These are phyloP conservation scores for Pelobates fuscus DNA, from an alignment of 2,113 vertebrate species.

Conservation along the genomic window DNA sequence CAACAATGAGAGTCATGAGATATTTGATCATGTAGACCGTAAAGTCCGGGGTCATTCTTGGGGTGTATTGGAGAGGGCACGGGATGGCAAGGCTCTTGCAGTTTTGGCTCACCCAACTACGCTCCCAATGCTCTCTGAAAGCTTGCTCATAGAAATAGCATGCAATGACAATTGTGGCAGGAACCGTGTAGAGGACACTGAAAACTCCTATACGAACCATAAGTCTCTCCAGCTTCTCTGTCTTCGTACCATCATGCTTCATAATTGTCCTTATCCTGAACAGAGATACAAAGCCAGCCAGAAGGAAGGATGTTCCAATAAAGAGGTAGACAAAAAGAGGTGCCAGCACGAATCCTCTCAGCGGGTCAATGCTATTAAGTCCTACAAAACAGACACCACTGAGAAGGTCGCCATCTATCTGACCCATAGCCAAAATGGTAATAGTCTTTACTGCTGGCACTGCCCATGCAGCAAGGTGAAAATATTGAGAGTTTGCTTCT, in stretches of 20 bases:
- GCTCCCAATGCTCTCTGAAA: constrained; percentile 93
- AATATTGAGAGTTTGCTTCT: constrained; percentile 96
- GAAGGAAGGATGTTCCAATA: constrained; percentile 92
- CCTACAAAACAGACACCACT: constrained; percentile 95
- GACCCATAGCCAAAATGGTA: constrained; percentile 94
- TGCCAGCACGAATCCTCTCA: constrained; percentile 91
- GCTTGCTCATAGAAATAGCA: constrained; percentile 98
- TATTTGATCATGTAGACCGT: constrained; percentile 99
- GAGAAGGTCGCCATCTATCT: constrained; percentile 92
- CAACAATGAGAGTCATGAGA: constrained; percentile 98
- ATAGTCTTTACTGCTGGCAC: constrained; percentile 95
- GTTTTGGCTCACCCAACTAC: constrained; percentile 90
- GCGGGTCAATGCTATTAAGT: constrained; percentile 87
- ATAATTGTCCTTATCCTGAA: constrained; percentile 98
- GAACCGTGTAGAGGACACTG: constrained; percentile 95
- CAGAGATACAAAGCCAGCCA: constrained; percentile 94
- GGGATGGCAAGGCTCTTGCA: constrained; percentile 93
- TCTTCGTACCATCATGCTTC: constrained; percentile 96
- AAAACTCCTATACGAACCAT: constrained; percentile 98
- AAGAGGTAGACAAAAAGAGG: constrained; percentile 97
- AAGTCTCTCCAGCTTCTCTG: constrained; percentile 92
- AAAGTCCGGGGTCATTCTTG: constrained; percentile 92
- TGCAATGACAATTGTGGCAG: constrained; percentile 94
- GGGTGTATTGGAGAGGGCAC: constrained; percentile 82
- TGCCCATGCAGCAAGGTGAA: constrained; percentile 95